These are phyloP conservation scores for Cosmorhoe ocellata DNA, from an alignment of 2,888 invertebrate species.

Conservation along the genomic window DNA sequence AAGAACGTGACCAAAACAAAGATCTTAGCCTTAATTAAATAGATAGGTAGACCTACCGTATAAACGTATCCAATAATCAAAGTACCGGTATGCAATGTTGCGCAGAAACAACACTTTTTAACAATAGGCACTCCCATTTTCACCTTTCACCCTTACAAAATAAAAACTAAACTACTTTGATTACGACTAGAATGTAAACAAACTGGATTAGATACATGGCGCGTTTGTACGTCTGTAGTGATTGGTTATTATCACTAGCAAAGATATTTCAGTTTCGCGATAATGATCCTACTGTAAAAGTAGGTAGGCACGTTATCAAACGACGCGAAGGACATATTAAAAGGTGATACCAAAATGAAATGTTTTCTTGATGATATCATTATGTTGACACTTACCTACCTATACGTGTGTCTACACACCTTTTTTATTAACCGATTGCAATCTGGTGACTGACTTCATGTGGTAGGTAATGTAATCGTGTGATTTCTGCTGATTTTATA, in stretches of 20 bases:
- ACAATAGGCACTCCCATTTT: constrained; percentile 73
- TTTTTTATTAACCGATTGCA: too few species aligned
- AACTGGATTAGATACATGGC: constrained; percentile 22
- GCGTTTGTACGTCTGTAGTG: constrained; percentile 13
- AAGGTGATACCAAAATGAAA: background rate
- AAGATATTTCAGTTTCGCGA: constrained; percentile 26
- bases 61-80: constrained; percentile 69
- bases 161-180: constrained; percentile 8
- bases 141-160: constrained; percentile 3
- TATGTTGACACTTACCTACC: too few species aligned
- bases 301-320: constrained; percentile 6
- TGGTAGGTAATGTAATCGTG: too few species aligned
- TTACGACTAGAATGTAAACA: constrained; percentile 30
- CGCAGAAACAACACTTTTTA: constrained; percentile 65
- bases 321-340: constrained; percentile 8
- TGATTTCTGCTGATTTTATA: too few species aligned
- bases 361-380: constrained; percentile 7
- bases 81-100: constrained; percentile 63
- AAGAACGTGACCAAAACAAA: too few species aligned
- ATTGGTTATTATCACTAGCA: constrained; percentile 24
- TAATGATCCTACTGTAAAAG: constrained; percentile 7
- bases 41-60: constrained; percentile 67
- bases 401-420: too few species aligned
- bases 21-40: too few species aligned
- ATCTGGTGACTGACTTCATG: too few species aligned